These are phyloP conservation scores for Drosophila dunni DNA, from an alignment of 1,140 invertebrate genomes.

Conservation along the genomic window DNA sequence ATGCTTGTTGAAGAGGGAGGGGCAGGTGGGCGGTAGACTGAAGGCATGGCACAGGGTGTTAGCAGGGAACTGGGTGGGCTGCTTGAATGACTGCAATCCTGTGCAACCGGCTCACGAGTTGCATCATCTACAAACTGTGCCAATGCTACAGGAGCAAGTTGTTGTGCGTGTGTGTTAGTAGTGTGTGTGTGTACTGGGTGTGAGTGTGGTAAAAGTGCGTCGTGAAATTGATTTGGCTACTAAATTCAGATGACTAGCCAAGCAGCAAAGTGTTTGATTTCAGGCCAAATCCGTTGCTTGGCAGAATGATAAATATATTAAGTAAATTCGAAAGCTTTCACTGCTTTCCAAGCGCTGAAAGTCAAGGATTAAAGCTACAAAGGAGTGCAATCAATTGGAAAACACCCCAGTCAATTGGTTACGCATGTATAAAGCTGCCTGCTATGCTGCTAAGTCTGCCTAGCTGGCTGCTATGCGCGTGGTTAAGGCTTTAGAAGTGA, in stretches of 20 bases:
- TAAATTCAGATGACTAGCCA: conserved; percentile 4
- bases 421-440: too few species aligned
- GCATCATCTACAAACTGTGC: conserved; percentile 54
- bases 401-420: too few species aligned
- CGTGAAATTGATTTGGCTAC: conserved; percentile 34
- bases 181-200: conserved; percentile 2
- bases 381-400: too few species aligned
- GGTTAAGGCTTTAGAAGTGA: too few species aligned
- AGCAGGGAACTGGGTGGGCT: background rate
- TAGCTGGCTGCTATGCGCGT: too few species aligned
- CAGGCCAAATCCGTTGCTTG: conserved; percentile 33
- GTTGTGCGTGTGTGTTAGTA: background rate
- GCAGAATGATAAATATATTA: conserved; percentile 58
- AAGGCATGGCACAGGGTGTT: background rate
- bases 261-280: conserved; percentile 54
- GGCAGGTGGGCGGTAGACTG: background rate
- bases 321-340: conserved; percentile 59
- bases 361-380: too few species aligned
- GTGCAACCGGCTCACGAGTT: conserved; percentile 61
- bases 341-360: conserved; percentile 30
- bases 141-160: conserved; percentile 17
- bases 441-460: too few species aligned
- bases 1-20: conserved; percentile 4
- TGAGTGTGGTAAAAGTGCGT: conserved; percentile 69
- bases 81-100: conserved; percentile 34